These are phyloP conservation scores for Petroica traversi DNA, from an alignment of 2,113 vertebrate genomes.

Conservation along the genomic window DNA sequence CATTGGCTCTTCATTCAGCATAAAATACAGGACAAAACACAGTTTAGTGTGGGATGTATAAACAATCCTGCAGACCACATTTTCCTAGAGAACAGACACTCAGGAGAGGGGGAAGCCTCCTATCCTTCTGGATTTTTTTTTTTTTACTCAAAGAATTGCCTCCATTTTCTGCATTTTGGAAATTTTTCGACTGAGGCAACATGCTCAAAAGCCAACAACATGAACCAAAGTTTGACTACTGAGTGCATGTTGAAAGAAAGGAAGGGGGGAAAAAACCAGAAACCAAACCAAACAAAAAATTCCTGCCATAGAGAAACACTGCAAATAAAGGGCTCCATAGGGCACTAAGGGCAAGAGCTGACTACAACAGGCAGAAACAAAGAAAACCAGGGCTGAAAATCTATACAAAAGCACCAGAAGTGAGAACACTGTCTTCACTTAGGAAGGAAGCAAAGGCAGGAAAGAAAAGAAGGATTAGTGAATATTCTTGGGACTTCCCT, in stretches of 20 bases:
- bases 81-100: neutral
- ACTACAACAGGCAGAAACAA: neutral
- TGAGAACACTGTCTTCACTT: neutral
- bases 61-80: neutral
- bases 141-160: neutral
- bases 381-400: neutral
- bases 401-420: neutral
- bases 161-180: neutral
- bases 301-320: neutral
- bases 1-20: neutral
- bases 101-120: neutral
- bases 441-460: neutral
- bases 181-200: neutral
- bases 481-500: neutral
- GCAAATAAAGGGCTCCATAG: neutral
- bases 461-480: neutral
- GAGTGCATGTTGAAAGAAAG: neutral
- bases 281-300: neutral
- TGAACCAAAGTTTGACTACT: neutral
- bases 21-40: neutral
- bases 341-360: neutral
- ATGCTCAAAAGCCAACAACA: neutral
- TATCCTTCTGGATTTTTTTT: neutral
- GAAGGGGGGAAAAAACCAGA: fast-evolving
- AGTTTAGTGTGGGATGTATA: neutral